Evolutionary conservation across 2,888 invertebrate species (phyloP).

Genomic region (Tribolium freemani): DNA sequence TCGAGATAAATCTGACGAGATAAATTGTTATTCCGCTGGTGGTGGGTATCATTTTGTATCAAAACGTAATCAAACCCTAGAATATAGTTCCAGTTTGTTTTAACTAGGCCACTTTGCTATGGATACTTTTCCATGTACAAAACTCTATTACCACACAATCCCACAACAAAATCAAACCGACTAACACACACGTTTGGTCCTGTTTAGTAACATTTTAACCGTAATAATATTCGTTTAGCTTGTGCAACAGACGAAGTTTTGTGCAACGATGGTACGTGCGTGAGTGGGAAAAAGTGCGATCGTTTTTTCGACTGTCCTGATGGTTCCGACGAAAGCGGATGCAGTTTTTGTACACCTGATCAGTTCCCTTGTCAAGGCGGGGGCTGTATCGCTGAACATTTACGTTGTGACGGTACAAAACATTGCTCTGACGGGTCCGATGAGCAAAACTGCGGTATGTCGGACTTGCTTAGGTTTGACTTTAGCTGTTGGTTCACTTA

Average conservation of each 20-base stretch:
- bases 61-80: background rate
- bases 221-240: conserved; percentile 53
- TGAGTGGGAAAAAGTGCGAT: conserved; percentile 65
- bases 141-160: conserved; percentile 26
- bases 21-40: conserved; percentile 59
- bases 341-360: conserved; percentile 46
- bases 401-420: conserved; percentile 73
- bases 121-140: background rate
- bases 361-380: conserved; percentile 72
- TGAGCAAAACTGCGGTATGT: conserved; percentile 73
- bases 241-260: conserved; percentile 71
- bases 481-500: background rate
- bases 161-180: background rate
- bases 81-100: background rate
- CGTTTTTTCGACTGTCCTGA: conserved; percentile 82
- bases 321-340: conserved; percentile 78
- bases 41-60: conserved; percentile 56
- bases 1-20: conserved; percentile 71
- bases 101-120: background rate
- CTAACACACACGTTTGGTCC: background rate
- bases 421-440: conserved; percentile 78
- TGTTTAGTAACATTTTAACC: conserved; percentile 2
- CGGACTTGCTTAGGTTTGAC: conserved; percentile 14
- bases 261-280: conserved; percentile 71
- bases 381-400: conserved; percentile 72